Percentiles rank a stretch among this genome's conserved stretches.
These are phyloP conservation scores for Drosophila ficusphila DNA, from an alignment of 1,140 invertebrate genomes.

Conservation along the genomic window DNA sequence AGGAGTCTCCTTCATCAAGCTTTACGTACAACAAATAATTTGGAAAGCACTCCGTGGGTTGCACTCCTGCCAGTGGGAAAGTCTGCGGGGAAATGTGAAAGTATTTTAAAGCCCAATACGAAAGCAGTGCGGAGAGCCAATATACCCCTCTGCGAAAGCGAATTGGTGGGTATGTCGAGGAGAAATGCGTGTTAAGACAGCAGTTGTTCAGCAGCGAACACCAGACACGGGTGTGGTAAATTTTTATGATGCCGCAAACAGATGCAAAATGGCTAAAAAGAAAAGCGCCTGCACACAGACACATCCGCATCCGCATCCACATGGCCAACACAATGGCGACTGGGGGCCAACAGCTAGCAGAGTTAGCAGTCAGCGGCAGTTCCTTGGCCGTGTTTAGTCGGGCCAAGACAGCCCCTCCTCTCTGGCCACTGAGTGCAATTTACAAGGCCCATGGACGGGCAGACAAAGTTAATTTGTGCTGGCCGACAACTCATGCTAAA, in stretches of 20 bases:
- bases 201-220: constrained; percentile 71
- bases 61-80: too few species aligned
- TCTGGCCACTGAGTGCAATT: constrained; percentile 30
- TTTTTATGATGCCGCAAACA: constrained; percentile 83
- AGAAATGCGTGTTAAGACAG: constrained; percentile 67
- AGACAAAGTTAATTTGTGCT: constrained; percentile 7
- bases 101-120: not conserved
- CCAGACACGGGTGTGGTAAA: constrained; percentile 79
- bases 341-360: constrained; percentile 47
- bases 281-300: constrained; percentile 42
- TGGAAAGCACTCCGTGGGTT: too few species aligned
- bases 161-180: not conserved
- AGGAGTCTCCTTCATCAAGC: too few species aligned
- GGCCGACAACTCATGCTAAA: not conserved
- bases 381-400: constrained; percentile 53
- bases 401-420: constrained; percentile 17
- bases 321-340: constrained; percentile 61
- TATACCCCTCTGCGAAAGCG: not conserved
- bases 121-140: not conserved
- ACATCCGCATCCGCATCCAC: constrained; percentile 10
- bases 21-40: too few species aligned
- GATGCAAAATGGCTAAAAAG: constrained; percentile 79
- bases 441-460: constrained; percentile 27
- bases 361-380: constrained; percentile 64
- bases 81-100: too few species aligned